These are phyloP conservation scores for Archocentrus centrarchus DNA, from an alignment of 2,113 vertebrate genomes.

Conservation along the genomic window DNA sequence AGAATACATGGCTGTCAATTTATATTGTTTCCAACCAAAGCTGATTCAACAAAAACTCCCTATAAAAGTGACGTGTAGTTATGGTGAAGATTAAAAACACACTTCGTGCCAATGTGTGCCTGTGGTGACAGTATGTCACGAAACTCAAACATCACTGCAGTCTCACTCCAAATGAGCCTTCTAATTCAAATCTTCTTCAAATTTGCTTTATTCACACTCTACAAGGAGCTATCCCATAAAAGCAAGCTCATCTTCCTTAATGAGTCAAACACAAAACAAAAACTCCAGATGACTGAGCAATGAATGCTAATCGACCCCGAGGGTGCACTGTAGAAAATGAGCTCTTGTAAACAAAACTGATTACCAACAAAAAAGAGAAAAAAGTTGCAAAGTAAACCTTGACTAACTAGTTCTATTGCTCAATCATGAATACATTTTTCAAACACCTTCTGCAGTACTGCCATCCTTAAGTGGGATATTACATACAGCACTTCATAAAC, in stretches of 20 bases:
- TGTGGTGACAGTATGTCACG: not conserved
- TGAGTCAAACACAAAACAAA: slow-evolving; percentile 54
- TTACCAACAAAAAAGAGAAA: slow-evolving; percentile 30
- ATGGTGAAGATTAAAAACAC: slow-evolving; percentile 10
- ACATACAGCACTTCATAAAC: slow-evolving; percentile 31
- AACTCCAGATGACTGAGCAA: slow-evolving; percentile 49
- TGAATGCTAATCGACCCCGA: slow-evolving; percentile 52
- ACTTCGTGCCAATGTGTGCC: not conserved
- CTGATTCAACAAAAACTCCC: not conserved
- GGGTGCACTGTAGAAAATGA: slow-evolving; percentile 57
- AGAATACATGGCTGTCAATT: slow-evolving; percentile 14
- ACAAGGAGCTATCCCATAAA: slow-evolving; percentile 46
- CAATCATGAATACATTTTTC: slow-evolving; percentile 47
- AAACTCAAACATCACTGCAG: slow-evolving; percentile 7
- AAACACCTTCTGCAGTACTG: slow-evolving; percentile 17
- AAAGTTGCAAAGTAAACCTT: slow-evolving; percentile 58
- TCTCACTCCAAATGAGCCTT: slow-evolving; percentile 21
- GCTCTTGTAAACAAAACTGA: slow-evolving; percentile 67
- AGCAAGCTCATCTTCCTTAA: slow-evolving; percentile 51
- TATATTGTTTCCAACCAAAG: slow-evolving; percentile 11
- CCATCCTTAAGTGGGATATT: not conserved
- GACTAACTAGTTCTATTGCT: slow-evolving; percentile 45
- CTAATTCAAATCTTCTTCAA: slow-evolving; percentile 20
- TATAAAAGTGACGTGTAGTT: not conserved
- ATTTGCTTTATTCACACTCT: slow-evolving; percentile 35